Percentiles rank a stretch among this genome's conserved stretches.
These are phyloP conservation scores for Hydrophis major DNA, from an alignment of 2,797 vertebrate species.

Conservation along the genomic window DNA sequence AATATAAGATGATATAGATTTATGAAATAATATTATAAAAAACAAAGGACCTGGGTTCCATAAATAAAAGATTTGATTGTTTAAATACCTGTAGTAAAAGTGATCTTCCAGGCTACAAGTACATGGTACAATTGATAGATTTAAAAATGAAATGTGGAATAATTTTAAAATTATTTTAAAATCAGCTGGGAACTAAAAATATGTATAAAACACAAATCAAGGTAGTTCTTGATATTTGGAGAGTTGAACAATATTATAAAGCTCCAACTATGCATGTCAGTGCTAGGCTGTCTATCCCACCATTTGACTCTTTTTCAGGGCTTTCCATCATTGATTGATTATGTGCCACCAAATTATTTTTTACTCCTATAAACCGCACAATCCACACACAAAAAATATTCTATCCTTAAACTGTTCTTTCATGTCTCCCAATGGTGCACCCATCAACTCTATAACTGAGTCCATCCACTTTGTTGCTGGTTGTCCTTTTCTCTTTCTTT, in stretches of 20 bases:
- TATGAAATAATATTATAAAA: constrained; percentile 3
- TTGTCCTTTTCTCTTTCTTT: background rate
- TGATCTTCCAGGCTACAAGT: background rate
- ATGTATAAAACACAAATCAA: background rate
- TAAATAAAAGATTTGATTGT: background rate
- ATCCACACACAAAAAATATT: background rate
- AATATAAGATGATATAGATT: background rate
- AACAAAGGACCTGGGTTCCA: background rate
- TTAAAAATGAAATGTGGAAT: background rate
- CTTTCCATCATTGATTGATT: background rate
- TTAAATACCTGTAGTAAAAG: background rate
- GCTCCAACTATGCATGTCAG: background rate
- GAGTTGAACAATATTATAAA: background rate
- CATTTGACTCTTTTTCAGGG: background rate
- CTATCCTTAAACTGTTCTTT: background rate
- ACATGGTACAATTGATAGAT: background rate
- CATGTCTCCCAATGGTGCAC: background rate
- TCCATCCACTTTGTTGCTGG: background rate
- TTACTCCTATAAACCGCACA: background rate
- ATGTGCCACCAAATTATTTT: background rate
- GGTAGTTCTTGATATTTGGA: background rate
- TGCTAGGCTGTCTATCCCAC: background rate
- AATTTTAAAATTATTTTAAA: background rate
- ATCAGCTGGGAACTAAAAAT: background rate
- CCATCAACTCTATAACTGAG: background rate